Percentiles rank a stretch among this genome's conserved stretches.
phyloP scores from a whole-genome alignment of 2,797 vertebrate species.

The Chaunax sp. region DNA sequence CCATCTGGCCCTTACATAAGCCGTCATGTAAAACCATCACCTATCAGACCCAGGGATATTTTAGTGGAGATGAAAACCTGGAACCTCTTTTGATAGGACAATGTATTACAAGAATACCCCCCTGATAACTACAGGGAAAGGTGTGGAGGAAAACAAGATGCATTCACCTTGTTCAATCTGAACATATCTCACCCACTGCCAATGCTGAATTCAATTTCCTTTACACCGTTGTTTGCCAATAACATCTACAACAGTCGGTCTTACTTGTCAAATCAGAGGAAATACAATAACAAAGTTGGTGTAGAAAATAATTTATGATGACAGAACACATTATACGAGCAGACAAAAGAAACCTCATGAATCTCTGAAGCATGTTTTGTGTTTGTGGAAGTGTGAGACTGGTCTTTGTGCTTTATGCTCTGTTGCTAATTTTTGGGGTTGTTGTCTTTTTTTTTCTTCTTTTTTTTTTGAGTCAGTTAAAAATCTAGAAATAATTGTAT shows the following conservation, averaged over 20 bases:
- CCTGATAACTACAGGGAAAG: conserved; percentile 48
- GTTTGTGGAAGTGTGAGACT: conserved; percentile 24
- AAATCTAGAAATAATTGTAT: neutral
- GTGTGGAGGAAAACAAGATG: conserved; percentile 48
- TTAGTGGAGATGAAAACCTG: conserved; percentile 58
- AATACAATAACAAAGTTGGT: conserved; percentile 41
- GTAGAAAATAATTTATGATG: conserved; percentile 39
- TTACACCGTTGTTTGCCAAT: conserved; percentile 38
- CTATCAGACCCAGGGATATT: conserved; percentile 44
- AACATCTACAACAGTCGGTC: conserved; percentile 45
- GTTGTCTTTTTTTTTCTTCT: no score
- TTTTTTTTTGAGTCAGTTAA: conserved; percentile 25
- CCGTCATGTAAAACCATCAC: conserved; percentile 26
- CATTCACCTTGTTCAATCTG: conserved; percentile 49
- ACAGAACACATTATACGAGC: conserved; percentile 19
- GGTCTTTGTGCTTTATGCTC: neutral
- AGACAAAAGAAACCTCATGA: conserved; percentile 1
- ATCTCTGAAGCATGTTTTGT: conserved; percentile 7
- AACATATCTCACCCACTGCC: conserved; percentile 36
- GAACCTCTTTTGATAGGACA: conserved; percentile 63
- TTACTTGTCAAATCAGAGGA: conserved; percentile 53
- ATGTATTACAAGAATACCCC: conserved; percentile 56
- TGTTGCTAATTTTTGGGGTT: no score
- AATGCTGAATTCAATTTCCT: conserved; percentile 40
- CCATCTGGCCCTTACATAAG: conserved; percentile 34